Base-by-base conservation (phyloP, 2,113 vertebrate species). In the Saccopteryx leptura region DNA sequence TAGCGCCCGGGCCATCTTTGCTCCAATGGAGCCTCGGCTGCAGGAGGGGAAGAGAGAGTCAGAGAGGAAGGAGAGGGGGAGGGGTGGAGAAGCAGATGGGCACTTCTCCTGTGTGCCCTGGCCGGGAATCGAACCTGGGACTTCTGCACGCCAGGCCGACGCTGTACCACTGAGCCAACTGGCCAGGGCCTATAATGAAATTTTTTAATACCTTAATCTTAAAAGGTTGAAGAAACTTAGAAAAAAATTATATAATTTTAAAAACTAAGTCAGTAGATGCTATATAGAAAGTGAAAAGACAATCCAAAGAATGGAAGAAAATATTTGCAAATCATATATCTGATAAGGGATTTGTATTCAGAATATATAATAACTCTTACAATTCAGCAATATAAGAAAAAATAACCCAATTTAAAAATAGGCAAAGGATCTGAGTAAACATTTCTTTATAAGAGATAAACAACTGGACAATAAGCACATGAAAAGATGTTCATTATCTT, bases 241-340 rank as follows among this genome's bases (percentile, higher is more conserved):
- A 46, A n/a, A 86, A 93, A 91, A 93, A 56, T 65, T 28, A 78
- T 54, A 33, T 5, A 82, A 82, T 6, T 88, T 96, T 63, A 84
- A 81, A 78, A 78, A 68, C 48, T 71, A 95, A 85, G 14, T 50
- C 39, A 76, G 71, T 10, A 88, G 66, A 80, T 18, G 33, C 11
- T 21, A 76, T 91, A 11, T 66, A n/a, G 48, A 48, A 79, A 56
- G 60, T 87, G 50, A 83, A 26, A 91, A 92, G 65, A 46, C n/a
- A 88, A 3, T 23, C 71, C 9, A 87, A 9, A 91, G 28, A 46
- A 68, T 84, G 4, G n/a, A 39, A 48, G 52, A 87, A 72, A 80
- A 74, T 54, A 69, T 74, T 80, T 84, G 8, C 39, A 91, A 19
- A 56, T 54, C 6, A 21, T 72, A 9, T 66, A 33, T 66, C 54